Base-by-base conservation (phyloP, 2,797 vertebrate genomes). In the Rhincodon typus region DNA sequence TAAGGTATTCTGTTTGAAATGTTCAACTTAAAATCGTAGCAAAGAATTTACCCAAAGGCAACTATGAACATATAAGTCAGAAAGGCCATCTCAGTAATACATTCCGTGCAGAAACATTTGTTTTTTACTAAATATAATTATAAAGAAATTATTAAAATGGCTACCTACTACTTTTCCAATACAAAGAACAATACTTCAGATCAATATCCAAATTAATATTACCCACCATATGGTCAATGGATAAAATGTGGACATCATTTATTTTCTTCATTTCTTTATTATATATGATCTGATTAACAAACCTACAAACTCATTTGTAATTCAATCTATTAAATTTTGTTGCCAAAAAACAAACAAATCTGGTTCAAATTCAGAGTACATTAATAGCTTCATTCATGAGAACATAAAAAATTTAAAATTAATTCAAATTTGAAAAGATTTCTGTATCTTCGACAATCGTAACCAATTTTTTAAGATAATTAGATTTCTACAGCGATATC, bases 101-200 rank as follows among this genome's bases (percentile, higher is more conserved):
- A n/a, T n/a, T n/a, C n/a, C n/a, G n/a, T n/a, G n/a, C n/a, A n/a
- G n/a, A 69, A 23, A 42, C 21, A 69, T 93, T 67, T 25, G 66
- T 66, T 67, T 93, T 62, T 42, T 66, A 93, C 67, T 93, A 93
- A 91, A 67, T 21, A n/a, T 93, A n/a, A n/a, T 91, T 67, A 93
- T 12, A 30, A 1, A 23, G 34, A 93, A 62, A 62, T 25, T 62
- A 91, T 67, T 91, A 91, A 15, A 30, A 67, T 2, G 57, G 19
- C 57, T 34, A 34, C n/a, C 5, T 42, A n/a, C 19, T 69, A 69
- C 42, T 42, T 42, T 67, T 38, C 23, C 62, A 69, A 23, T 21
- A 13, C 3, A 42, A 93, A 27, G 19, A 93, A 69, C 17, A 1
- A 77, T 77, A 10, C 42, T 93, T 42, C 62, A 38, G n/a, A 93